These are phyloP conservation scores for Balaeniceps rex DNA, from an alignment of 2,113 vertebrate genomes.

Conservation along the genomic window DNA sequence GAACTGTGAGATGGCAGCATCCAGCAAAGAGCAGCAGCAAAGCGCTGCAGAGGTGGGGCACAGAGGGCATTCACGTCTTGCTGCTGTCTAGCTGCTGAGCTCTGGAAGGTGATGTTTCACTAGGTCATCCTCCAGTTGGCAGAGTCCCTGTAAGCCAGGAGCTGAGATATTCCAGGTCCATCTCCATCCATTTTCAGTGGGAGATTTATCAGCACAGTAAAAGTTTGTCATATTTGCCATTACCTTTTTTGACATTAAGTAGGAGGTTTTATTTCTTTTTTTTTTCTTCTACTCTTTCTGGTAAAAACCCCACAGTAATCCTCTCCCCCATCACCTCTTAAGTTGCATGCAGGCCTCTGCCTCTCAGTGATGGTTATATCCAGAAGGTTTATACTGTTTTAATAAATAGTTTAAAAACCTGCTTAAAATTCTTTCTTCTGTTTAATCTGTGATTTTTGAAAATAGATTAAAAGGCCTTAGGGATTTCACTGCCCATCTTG, in stretches of 20 bases:
- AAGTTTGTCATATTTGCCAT: not conserved
- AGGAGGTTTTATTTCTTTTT: not conserved
- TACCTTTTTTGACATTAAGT: not conserved
- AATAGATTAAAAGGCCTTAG: not conserved
- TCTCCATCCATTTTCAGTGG: not conserved
- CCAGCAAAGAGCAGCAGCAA: not conserved
- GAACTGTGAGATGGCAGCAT: not conserved
- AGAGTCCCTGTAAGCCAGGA: not conserved
- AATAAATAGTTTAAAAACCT: not conserved
- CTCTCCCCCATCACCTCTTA: not conserved
- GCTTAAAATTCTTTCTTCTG: not conserved
- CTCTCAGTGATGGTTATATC: not conserved
- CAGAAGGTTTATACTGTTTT: not conserved
- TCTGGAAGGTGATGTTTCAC: not conserved
- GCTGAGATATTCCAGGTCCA: not conserved
- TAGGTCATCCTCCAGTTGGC: not conserved
- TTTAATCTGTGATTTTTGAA: conserved; percentile 19
- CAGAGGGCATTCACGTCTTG: not conserved
- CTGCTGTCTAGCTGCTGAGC: not conserved
- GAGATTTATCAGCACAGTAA: not conserved
- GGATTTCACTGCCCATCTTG: conserved; percentile 14
- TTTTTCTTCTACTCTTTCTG: not conserved
- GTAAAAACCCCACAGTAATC: not conserved
- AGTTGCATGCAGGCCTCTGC: not conserved
- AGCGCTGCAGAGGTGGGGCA: not conserved